A percentile compares a stretch with the other conserved stretches of the same genome.
Conservation (phyloP, 2,797 vertebrate genomes). For the Channa striata region DNA sequence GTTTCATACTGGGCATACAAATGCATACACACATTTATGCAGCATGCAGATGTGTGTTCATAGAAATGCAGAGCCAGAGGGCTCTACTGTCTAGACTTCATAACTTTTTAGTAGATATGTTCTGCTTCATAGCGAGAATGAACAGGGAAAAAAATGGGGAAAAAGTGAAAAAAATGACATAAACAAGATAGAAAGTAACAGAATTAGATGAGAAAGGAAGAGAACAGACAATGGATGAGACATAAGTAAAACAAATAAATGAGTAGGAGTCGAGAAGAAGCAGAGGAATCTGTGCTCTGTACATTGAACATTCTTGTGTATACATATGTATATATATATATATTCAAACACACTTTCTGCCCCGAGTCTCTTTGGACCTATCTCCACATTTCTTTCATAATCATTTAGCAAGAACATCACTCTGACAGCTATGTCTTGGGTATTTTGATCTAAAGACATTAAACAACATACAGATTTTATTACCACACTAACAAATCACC, state of each 20-base stretch:
- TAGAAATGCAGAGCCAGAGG: conserved; percentile 4
- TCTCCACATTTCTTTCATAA: conserved; percentile 7
- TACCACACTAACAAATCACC: background rate
- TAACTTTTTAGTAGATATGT: conserved; percentile 27
- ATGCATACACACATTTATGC: conserved; percentile 20
- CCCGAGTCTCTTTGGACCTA: conserved; percentile 10
- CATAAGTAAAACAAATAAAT: conserved; percentile 6
- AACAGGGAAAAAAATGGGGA: background rate
- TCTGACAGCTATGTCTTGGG: background rate
- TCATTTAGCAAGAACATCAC: conserved; percentile 5
- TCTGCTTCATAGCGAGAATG: conserved; percentile 6
- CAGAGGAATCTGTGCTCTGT: background rate
- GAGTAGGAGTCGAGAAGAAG: background rate
- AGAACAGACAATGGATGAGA: conserved; percentile 2
- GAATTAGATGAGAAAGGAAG: background rate
- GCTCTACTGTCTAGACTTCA: conserved; percentile 53
- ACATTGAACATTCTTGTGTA: conserved; percentile 17
- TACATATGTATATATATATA: no score
- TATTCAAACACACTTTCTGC: background rate
- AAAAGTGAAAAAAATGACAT: conserved; percentile 17
- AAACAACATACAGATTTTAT: conserved; percentile 4
- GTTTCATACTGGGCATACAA: conserved; percentile 16
- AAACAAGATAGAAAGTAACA: background rate
- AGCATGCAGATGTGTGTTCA: conserved; percentile 32
- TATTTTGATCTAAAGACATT: conserved; percentile 15